phyloP scores from a whole-genome alignment of 2,888 invertebrate species.

The Mythimna albipuncta region DNA sequence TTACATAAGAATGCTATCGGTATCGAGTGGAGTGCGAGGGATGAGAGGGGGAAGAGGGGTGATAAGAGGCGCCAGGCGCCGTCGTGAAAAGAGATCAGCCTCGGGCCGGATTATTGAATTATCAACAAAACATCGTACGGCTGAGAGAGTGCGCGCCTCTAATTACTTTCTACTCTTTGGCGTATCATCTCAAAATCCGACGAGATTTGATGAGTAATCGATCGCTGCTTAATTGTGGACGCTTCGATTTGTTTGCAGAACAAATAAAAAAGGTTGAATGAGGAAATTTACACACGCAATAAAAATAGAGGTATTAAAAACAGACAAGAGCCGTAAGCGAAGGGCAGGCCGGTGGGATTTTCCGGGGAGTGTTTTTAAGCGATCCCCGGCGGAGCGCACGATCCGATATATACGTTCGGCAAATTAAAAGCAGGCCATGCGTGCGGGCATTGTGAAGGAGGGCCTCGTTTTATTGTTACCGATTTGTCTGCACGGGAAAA shows the following conservation, averaged over 20 bases:
- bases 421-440: constrained; percentile 90
- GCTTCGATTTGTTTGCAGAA: constrained; percentile 71
- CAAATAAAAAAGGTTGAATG: constrained; percentile 69
- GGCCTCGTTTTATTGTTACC: constrained; percentile 87
- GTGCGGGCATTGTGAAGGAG: constrained; percentile 84
- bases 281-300: constrained; percentile 72
- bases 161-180: constrained; percentile 85
- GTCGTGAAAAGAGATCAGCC: constrained; percentile 82
- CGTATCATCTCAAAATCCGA: constrained; percentile 81
- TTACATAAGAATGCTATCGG: constrained; percentile 82
- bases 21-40: constrained; percentile 68
- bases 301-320: constrained; percentile 77
- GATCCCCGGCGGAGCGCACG: constrained; percentile 76
- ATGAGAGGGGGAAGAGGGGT: constrained; percentile 62
- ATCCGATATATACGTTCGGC: constrained; percentile 84
- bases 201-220: constrained; percentile 83
- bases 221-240: constrained; percentile 77
- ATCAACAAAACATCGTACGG: constrained; percentile 88
- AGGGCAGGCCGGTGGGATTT: constrained; percentile 76
- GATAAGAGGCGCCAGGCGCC: constrained; percentile 73
- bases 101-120: constrained; percentile 87
- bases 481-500: constrained; percentile 88
- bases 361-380: constrained; percentile 86
- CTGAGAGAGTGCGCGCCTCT: constrained; percentile 82
- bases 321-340: constrained; percentile 71